These are phyloP conservation scores for Heliconius cydno DNA, from an alignment of 2,888 invertebrate genomes.

Conservation along the genomic window DNA sequence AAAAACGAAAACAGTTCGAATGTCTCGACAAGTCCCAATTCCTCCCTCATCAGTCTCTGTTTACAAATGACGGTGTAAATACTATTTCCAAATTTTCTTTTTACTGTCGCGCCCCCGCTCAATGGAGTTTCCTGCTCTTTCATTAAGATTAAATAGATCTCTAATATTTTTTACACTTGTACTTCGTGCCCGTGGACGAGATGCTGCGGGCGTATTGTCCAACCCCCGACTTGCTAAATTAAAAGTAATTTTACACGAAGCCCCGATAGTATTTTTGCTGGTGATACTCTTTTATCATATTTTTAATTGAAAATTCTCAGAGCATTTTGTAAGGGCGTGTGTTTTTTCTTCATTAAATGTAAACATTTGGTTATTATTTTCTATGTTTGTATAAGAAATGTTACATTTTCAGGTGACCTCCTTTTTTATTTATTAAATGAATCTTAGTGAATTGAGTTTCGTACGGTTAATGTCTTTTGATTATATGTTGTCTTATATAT, in stretches of 20 bases:
- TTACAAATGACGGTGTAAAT: slow-evolving; percentile 29
- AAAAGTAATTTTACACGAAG: slow-evolving; percentile 18
- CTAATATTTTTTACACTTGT: slow-evolving; percentile 29
- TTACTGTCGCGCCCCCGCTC: slow-evolving; percentile 9
- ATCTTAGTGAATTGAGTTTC: neutral
- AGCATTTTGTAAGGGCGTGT: neutral
- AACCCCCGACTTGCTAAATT: slow-evolving; percentile 13
- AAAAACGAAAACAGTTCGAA: slow-evolving; percentile 12
- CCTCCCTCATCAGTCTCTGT: slow-evolving; percentile 29
- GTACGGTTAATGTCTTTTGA: neutral
- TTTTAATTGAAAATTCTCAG: slow-evolving; percentile 13
- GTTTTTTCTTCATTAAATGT: slow-evolving; percentile 6
- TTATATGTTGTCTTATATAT: neutral
- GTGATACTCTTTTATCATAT: neutral
- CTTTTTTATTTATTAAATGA: neutral
- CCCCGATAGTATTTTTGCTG: neutral
- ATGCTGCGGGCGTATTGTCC: slow-evolving; percentile 19
- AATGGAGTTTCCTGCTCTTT: slow-evolving; percentile 36
- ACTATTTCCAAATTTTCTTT: slow-evolving; percentile 42
- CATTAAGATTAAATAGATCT: slow-evolving; percentile 41
- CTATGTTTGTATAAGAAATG: neutral
- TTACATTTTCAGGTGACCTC: neutral
- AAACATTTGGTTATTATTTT: neutral
- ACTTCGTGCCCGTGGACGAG: slow-evolving; percentile 3
- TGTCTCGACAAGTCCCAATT: slow-evolving; percentile 28